A percentile compares a stretch with the other conserved stretches of the same genome.
These are phyloP conservation scores for Coptotermes formosanus DNA, from an alignment of 1,140 invertebrate species.

Conservation along the genomic window DNA sequence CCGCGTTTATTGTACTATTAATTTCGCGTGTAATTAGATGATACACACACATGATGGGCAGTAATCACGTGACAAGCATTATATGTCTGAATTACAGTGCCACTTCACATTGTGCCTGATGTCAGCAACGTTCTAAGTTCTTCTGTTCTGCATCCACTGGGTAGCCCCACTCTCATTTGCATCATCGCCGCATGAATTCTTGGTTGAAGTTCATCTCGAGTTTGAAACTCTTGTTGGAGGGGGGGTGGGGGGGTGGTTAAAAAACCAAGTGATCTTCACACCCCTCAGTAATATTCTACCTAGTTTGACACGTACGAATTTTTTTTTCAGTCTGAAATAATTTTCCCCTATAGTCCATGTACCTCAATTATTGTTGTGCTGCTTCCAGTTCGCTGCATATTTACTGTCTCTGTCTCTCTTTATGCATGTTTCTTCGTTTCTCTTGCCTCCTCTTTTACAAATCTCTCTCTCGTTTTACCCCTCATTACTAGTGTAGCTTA, in stretches of 20 bases:
- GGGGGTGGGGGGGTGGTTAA: not conserved
- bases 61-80: too few relatives aligned
- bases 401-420: not conserved
- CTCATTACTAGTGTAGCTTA: not conserved
- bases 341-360: not conserved
- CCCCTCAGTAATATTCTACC: not conserved
- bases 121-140: too few relatives aligned
- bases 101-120: too few relatives aligned
- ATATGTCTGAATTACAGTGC: too few relatives aligned
- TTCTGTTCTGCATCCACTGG: too few relatives aligned
- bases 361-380: not conserved
- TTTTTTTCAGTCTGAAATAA: conserved; percentile 15
- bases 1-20: too few relatives aligned
- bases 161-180: not conserved
- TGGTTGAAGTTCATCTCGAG: not conserved
- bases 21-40: too few relatives aligned
- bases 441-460: not conserved
- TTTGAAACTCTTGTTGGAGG: not conserved
- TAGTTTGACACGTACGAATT: not conserved
- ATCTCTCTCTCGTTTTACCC: not conserved
- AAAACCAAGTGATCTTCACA: not conserved
- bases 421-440: not conserved
- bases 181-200: not conserved
- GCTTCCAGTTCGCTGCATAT: not conserved
- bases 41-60: too few relatives aligned